Evolutionary conservation across 2,888 invertebrate genomes (phyloP).

Genomic region (Melanargia galathea): DNA sequence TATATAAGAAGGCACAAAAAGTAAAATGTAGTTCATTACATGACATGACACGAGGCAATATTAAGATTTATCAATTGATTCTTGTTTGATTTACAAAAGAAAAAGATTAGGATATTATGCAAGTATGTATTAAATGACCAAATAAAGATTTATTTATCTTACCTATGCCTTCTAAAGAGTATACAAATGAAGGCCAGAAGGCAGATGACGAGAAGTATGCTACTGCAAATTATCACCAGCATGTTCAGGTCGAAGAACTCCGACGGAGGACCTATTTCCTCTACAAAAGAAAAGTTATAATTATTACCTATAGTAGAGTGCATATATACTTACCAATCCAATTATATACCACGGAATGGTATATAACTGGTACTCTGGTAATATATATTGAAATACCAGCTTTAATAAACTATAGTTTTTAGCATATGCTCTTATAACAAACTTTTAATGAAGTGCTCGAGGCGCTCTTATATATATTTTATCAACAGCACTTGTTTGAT

Average conservation of each 20-base stretch:
- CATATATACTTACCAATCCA: too few relatives aligned
- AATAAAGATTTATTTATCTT: slow-evolving; percentile 39
- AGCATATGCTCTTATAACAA: not conserved
- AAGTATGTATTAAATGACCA: too few relatives aligned
- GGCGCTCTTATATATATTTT: not conserved
- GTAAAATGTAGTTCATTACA: too few relatives aligned
- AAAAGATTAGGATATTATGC: not conserved
- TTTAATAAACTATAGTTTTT: not conserved
- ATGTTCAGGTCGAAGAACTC: slow-evolving; percentile 75
- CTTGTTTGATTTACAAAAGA: not conserved
- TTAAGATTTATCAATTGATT: too few relatives aligned
- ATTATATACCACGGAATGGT: too few relatives aligned
- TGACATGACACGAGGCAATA: not conserved
- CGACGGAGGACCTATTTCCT: slow-evolving; percentile 76
- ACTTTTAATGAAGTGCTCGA: not conserved
- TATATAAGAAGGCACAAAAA: too few relatives aligned
- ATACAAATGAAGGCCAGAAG: slow-evolving; percentile 74
- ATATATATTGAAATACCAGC: too few relatives aligned
- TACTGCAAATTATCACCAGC: slow-evolving; percentile 78
- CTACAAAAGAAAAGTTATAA: slow-evolving; percentile 46
- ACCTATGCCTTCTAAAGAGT: slow-evolving; percentile 71
- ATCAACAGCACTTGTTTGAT: not conserved
- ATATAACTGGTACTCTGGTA: too few relatives aligned
- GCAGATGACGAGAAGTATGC: slow-evolving; percentile 70
- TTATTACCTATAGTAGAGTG: too few relatives aligned